Evolutionary conservation across 2,888 invertebrate genomes (phyloP), one percentile per base, ranked within the genome.

Genomic region (Philereme vetulata): DNA sequence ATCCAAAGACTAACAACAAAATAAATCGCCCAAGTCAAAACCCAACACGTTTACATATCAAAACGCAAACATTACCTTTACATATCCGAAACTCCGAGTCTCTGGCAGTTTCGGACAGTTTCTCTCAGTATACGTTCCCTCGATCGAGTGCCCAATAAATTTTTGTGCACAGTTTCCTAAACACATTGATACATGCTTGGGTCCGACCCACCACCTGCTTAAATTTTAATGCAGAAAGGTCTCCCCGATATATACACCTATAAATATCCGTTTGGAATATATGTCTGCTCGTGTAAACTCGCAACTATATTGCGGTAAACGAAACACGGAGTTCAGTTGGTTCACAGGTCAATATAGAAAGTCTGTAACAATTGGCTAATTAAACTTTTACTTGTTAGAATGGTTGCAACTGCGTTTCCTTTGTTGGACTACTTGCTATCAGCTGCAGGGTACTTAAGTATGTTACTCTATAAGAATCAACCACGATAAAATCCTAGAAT

Each of bases 161-260:
- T 68, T 65, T 64, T 67, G 65, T 63, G 56, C 64, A 70, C 62
- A 69, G 65, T 67, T 71, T 72, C 69, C 69, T 69, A 68, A 71
- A 71, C 68, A 70, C 68, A 69, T 72, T 68, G 70, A 71, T 65
- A 71, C 69, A 67, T 63, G 69, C 62, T 63, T 48, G 64, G 67
- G 65, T 64, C 59, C 52, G 49, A 63, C 64, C 70, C 59, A 62
- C 65, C 70, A 70, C 70, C 67, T 67, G 67, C 68, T 72, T 67
- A 70, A 72, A 72, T 67, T 71, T 72, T 72, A 67, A 72, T 68
- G 66, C 62, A 66, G 64, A 65, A 64, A 67, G 66, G 68, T 66
- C 68, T 65, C 56, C 64, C 43, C 48, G 47, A 62, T 64, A 60
- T 56, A 56, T 40, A 46, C 21, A 53, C 33, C 45, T 58, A 62